phyloP scores from a whole-genome alignment of 92 coral and sea anemone genomes.

The Phenganax subtilis region DNA sequence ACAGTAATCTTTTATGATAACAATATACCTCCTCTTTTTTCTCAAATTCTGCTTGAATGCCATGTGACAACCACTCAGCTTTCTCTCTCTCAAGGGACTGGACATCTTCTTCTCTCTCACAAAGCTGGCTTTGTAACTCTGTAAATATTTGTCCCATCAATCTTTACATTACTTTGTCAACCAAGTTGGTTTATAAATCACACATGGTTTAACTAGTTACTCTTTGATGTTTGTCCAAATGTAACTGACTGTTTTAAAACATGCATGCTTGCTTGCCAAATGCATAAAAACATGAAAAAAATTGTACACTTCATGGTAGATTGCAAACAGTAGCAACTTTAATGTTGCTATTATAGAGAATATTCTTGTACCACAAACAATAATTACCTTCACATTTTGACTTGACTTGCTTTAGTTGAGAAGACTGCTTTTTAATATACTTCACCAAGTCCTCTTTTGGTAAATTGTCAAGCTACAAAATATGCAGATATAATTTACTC shows the following conservation, averaged over 20 bases:
- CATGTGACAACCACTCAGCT: slow-evolving; percentile 81
- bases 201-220: too few species aligned
- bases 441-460: slow-evolving; percentile 86
- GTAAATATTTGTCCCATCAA: background rate
- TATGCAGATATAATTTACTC: background rate
- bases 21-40: slow-evolving; percentile 74
- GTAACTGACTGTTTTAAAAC: too few species aligned
- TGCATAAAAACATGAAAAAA: too few species aligned
- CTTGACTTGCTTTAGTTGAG: slow-evolving; percentile 71
- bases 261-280: too few species aligned
- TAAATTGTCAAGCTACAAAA: slow-evolving; percentile 72
- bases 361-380: background rate
- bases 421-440: slow-evolving; percentile 75
- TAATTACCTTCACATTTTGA: slow-evolving; percentile 80
- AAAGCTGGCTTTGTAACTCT: slow-evolving; percentile 62
- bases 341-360: background rate
- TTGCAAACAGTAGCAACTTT: too few species aligned
- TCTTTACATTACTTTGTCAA: too few species aligned
- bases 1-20: too few species aligned
- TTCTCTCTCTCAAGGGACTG: slow-evolving; percentile 74
- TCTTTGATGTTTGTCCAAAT: too few species aligned
- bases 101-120: slow-evolving; percentile 65
- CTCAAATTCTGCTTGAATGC: slow-evolving; percentile 98
- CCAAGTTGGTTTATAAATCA: too few species aligned
- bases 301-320: too few species aligned